These are phyloP conservation scores for Callyntrura sp. DNA, from an alignment of 2,888 invertebrate genomes.

Conservation along the genomic window DNA sequence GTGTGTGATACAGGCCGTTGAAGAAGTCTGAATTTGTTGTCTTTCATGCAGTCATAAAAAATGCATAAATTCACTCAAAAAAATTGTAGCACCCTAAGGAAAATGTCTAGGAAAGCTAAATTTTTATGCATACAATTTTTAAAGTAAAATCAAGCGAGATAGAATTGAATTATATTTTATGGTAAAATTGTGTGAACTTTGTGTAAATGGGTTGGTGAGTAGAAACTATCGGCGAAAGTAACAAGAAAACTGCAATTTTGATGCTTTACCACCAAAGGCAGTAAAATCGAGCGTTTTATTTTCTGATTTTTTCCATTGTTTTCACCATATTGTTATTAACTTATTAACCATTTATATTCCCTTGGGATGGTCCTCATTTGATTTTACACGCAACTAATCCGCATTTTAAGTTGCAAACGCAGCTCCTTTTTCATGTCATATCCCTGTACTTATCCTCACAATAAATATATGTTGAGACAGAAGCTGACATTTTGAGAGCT, in stretches of 20 bases:
- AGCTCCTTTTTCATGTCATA: neutral
- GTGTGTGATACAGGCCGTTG: neutral
- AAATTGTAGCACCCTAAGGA: too few relatives aligned
- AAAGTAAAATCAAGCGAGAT: too few relatives aligned
- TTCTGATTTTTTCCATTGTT: slow-evolving; percentile 12
- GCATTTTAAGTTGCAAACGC: neutral
- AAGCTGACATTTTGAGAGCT: slow-evolving; percentile 68
- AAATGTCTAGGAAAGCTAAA: too few relatives aligned
- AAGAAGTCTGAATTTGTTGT: neutral
- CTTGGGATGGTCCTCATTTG: neutral
- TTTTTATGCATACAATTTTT: neutral
- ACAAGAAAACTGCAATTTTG: neutral
- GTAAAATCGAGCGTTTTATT: neutral
- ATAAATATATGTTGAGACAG: slow-evolving; percentile 52
- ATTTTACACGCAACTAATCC: neutral
- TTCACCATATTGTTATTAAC: slow-evolving; percentile 1
- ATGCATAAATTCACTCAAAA: neutral
- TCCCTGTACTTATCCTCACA: neutral
- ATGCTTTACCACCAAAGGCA: neutral
- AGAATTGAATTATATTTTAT: too few relatives aligned
- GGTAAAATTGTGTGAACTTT: neutral
- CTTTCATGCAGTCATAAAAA: neutral
- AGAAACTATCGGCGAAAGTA: too few relatives aligned
- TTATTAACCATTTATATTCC: neutral
- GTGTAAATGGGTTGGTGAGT: too few relatives aligned